Conservation (phyloP, 2,113 vertebrate species). For the Fregetta grallaria region DNA sequence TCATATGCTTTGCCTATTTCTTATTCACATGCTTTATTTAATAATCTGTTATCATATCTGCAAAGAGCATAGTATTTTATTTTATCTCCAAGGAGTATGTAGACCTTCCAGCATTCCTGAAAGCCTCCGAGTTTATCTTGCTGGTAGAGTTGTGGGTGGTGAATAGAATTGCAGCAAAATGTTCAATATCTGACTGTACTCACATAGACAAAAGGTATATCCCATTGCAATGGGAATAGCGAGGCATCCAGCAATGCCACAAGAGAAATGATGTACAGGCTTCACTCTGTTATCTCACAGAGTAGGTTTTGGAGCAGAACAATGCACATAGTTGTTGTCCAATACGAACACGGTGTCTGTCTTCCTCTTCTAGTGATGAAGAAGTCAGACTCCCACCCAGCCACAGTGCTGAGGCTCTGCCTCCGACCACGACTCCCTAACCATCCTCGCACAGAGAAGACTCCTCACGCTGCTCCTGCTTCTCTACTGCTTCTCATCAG, state of each 20-base stretch:
- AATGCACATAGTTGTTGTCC: not conserved
- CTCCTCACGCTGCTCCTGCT: fast-evolving
- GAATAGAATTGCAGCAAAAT: not conserved
- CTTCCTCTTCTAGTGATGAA: not conserved
- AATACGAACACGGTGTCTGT: not conserved
- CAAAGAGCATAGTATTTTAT: not conserved
- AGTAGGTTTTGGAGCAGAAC: not conserved
- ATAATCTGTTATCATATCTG: not conserved
- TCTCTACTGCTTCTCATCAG: not conserved
- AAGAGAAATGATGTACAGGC: not conserved
- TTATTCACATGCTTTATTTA: not conserved
- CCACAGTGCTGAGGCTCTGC: fast-evolving
- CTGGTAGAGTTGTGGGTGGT: not conserved
- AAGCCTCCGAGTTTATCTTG: not conserved
- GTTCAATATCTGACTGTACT: not conserved
- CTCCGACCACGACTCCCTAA: not conserved
- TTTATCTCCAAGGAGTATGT: not conserved
- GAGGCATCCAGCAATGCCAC: not conserved
- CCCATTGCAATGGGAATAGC: not conserved
- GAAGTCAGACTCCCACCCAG: not conserved
- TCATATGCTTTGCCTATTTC: not conserved
- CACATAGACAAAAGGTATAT: fast-evolving
- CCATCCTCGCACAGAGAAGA: not conserved
- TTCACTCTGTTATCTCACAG: not conserved
- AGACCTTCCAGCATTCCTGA: not conserved